Base-by-base conservation (phyloP, 2,888 invertebrate genomes). In the Lamproptera curius region DNA sequence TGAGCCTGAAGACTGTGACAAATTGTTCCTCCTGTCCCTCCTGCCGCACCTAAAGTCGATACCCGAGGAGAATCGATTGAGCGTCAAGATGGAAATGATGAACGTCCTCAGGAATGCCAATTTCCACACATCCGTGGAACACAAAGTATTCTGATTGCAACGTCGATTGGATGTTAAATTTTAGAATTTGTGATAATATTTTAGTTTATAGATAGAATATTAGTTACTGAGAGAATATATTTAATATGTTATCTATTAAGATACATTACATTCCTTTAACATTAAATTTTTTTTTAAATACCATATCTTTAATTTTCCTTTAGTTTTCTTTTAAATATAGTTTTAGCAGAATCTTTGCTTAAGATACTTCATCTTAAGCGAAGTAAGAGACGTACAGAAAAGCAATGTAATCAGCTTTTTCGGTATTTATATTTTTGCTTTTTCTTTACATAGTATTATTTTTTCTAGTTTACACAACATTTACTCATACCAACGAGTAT, bases 71-170 rank as follows among this genome's bases (percentile, higher is more conserved):
- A 65, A 63, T 40, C 65, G 78, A 1, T 57, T 87, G 2, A 80
- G 78, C 33, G 79, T 73, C 6, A 86, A 87, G 65, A 75, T 87
- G 74, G 82, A 86, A 48, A 54, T 87, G 42, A 79, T 87, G 84
- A 77, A 82, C 54, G 84, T 87, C 14, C 57, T 87, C 31, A 67
- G 75, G 45, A 83, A 80, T 50, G 83, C 82, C 0, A 76, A 73
- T 51, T 74, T 68, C 41, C 67, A 60, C 52, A 57, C 65, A 3
- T 53, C 54, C 20, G 63, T 64, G n/a, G 65, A 71, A 1, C 69
- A 73, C 56, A 77, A 75, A 52, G 45, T 56, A 39, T 40, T 58
- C 36, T 59, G 51, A 51, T 20, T 37, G 23, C 10, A 33, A 37
- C 43, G 13, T 2, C 4, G 6, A 11, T 11, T 31, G n/a, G n/a